Evolutionary conservation across 2,113 vertebrate species (phyloP).

Genomic region (Numenius arquata): DNA sequence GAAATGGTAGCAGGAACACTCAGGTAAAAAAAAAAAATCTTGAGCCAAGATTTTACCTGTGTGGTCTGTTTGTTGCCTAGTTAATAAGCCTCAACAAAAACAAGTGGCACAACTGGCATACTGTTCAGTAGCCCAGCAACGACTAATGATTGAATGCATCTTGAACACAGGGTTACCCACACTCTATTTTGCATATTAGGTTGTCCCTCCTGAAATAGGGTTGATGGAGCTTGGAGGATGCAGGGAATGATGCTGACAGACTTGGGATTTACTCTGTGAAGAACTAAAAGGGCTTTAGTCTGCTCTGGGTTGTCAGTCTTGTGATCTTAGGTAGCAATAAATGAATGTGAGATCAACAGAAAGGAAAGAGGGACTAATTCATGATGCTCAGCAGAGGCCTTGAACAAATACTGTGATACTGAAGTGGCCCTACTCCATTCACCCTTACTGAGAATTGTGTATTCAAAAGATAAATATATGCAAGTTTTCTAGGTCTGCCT

Average conservation of each 20-base stretch:
- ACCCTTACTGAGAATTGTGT: neutral
- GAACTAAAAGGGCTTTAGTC: neutral
- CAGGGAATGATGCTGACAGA: neutral
- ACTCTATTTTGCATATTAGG: neutral
- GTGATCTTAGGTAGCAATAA: neutral
- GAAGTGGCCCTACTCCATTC: neutral
- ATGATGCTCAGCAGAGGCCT: neutral
- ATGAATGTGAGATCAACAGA: neutral
- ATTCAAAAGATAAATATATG: slow-evolving; percentile 30
- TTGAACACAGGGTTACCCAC: neutral
- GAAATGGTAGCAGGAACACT: neutral
- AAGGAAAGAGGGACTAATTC: neutral
- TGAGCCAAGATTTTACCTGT: neutral
- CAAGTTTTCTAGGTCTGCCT: neutral
- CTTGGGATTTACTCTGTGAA: neutral
- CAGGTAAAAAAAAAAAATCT: neutral
- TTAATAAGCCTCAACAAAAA: neutral
- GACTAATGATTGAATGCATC: neutral
- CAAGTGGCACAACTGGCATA: neutral
- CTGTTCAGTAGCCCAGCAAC: neutral
- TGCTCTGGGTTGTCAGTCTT: neutral
- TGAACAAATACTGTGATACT: neutral
- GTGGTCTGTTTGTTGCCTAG: neutral
- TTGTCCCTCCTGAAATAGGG: neutral
- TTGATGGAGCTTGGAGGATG: neutral